Conservation (phyloP, 2,888 invertebrate species). For the Sarcophaga subvicina region DNA sequence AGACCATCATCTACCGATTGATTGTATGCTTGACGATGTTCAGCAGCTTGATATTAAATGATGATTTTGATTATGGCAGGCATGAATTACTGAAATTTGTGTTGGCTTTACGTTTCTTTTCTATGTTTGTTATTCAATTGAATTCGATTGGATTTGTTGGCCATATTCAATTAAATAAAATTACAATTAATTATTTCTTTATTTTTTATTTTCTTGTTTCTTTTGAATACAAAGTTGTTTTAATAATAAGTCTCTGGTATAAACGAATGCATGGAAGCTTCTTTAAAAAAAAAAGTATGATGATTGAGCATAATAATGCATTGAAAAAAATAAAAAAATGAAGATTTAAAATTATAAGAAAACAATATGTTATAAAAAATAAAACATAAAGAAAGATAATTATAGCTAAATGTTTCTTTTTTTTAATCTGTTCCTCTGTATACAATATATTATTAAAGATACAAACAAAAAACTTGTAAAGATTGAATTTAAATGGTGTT, state of each 20-base stretch:
- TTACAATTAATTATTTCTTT: not conserved
- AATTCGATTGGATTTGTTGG: not conserved
- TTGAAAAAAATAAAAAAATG: conserved; percentile 1
- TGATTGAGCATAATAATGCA: conserved; percentile 16
- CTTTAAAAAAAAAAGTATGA: not conserved
- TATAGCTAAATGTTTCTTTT: too few species aligned
- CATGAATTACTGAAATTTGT: conserved; percentile 15
- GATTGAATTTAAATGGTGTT: too few species aligned
- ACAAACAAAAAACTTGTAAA: too few species aligned
- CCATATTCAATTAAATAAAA: conserved; percentile 13
- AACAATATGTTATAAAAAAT: not conserved
- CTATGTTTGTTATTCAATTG: not conserved
- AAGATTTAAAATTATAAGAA: conserved; percentile 3
- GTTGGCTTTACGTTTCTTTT: not conserved
- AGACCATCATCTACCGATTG: not conserved
- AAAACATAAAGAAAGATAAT: not conserved
- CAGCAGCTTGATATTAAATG: not conserved
- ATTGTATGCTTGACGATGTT: not conserved
- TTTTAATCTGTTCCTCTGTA: too few species aligned
- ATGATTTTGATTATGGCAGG: conserved; percentile 10
- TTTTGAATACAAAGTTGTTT: conserved; percentile 8
- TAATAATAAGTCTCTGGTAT: not conserved
- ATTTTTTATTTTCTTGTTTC: not conserved
- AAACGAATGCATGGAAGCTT: not conserved
- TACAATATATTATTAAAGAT: too few species aligned